Percentiles rank a stretch among this genome's conserved stretches.
Evolutionary conservation across 2,113 vertebrate genomes (phyloP).

Genomic region (Microtus pennsylvanicus): DNA sequence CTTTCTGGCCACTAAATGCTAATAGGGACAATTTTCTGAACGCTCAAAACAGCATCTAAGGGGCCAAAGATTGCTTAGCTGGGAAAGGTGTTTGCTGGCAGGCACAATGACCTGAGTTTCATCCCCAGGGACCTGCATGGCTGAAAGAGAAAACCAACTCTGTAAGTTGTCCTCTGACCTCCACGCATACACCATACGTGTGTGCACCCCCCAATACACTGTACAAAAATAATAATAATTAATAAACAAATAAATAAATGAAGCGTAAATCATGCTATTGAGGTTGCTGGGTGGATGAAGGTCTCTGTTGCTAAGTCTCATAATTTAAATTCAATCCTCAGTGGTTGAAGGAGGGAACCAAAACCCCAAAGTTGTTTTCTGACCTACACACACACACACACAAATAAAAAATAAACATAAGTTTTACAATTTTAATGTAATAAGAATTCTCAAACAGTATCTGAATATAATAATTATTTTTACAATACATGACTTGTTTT

Average conservation of each 20-base stretch:
- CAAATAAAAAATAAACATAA: not conserved
- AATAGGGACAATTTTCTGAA: slow-evolving; percentile 26
- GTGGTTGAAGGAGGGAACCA: too few species aligned
- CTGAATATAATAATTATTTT: not conserved
- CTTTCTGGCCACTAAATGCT: not conserved
- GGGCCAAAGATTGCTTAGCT: not conserved
- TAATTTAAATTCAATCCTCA: not conserved
- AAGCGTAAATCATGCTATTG: not conserved
- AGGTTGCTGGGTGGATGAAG: not conserved
- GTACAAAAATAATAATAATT: not conserved
- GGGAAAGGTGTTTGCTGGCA: not conserved
- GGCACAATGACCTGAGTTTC: not conserved
- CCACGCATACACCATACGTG: not conserved
- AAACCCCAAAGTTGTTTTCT: not conserved
- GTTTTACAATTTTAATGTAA: not conserved
- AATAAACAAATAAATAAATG: not conserved
- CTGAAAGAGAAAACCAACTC: not conserved
- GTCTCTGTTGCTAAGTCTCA: not conserved
- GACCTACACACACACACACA: not conserved
- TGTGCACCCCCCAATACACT: too few species aligned
- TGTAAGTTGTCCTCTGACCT: not conserved
- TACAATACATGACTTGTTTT: not conserved
- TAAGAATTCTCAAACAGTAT: not conserved
- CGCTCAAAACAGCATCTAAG: slow-evolving; percentile 13
- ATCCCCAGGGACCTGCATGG: not conserved